Base-by-base conservation (phyloP, 2,113 vertebrate species). In the Menidia beryllina region DNA sequence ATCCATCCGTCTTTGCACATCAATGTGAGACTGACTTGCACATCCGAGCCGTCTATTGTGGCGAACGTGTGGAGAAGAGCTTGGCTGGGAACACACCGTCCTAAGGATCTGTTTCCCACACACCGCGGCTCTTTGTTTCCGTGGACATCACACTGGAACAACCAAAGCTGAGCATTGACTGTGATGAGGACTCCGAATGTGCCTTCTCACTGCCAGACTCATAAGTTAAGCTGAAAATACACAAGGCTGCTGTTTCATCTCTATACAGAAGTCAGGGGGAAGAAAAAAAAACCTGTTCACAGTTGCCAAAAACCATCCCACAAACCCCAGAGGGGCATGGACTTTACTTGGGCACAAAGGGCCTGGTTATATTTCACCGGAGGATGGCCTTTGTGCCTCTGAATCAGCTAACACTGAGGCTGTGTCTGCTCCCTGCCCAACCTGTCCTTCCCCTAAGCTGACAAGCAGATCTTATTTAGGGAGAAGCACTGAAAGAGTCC, bases 311-410 rank as follows among this genome's bases (percentile, higher is more conserved):
- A 80, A 65, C 24, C 74, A 49, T 85, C 85, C 81, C 76, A 85
- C 78, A 66, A 69, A 74, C 41, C 81, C 77, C 73, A 69, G 62
- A 56, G 89, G 64, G 86, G 90, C 89, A 56, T 41, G 47, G 75
- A 89, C 74, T 91, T 75, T 83, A 84, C 84, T 64, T 58, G 69
- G 62, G 74, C 80, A 88, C 91, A 88, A 90, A 90, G 63, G 72
- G 63, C 71, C 82, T 85, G 87, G 83, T 89, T 92, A 89, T 91
- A 89, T 92, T 91, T 90, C 91, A 88, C 83, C 53, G 84, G 76
- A 71, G 84, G 82, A 81, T 48, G 72, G 87, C 75, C 79, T 92
- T 89, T 91, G 85, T 90, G 81, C 67, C 60, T 61, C 49, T 75
- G 82, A 76, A 79, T 69, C 65, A 36, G 55, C 76, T 26, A 74